Evolutionary conservation across 2,888 invertebrate species (phyloP).

Genomic region (Dinocampus coccinellae): DNA sequence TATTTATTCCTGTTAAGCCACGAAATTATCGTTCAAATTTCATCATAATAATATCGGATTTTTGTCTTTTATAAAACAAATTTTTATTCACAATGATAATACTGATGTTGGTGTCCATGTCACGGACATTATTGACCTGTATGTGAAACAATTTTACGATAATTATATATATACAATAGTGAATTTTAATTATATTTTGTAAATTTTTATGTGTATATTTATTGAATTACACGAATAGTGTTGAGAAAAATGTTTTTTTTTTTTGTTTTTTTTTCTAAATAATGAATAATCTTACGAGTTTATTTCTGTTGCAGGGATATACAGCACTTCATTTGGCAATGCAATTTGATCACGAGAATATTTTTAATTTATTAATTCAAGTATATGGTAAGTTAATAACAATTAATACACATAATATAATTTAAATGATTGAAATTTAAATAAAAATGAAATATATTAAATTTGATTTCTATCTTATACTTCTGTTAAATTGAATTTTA

Average conservation of each 20-base stretch:
- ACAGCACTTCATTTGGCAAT: slow-evolving; percentile 94
- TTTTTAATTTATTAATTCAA: slow-evolving; percentile 89
- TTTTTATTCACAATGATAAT: not conserved
- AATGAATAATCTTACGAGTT: slow-evolving; percentile 1
- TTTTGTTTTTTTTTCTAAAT: too few species aligned
- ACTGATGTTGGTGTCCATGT: not conserved
- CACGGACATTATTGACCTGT: not conserved
- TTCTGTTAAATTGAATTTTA: not conserved
- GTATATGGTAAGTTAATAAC: slow-evolving; percentile 83
- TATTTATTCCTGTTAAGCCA: not conserved
- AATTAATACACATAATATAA: too few species aligned
- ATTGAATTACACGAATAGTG: too few species aligned
- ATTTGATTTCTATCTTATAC: too few species aligned
- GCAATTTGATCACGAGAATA: slow-evolving; percentile 89
- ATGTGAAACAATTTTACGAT: too few species aligned
- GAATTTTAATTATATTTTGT: too few species aligned
- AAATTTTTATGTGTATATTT: too few species aligned
- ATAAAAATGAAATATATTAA: too few species aligned
- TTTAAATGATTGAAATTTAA: too few species aligned
- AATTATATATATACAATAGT: too few species aligned
- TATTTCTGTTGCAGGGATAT: slow-evolving; percentile 80
- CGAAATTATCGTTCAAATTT: not conserved
- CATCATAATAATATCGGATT: too few species aligned
- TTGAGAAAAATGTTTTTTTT: too few species aligned
- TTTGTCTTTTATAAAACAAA: not conserved